These are phyloP conservation scores for Amaurobius ferox DNA, from an alignment of 2,888 invertebrate species.

Conservation along the genomic window DNA sequence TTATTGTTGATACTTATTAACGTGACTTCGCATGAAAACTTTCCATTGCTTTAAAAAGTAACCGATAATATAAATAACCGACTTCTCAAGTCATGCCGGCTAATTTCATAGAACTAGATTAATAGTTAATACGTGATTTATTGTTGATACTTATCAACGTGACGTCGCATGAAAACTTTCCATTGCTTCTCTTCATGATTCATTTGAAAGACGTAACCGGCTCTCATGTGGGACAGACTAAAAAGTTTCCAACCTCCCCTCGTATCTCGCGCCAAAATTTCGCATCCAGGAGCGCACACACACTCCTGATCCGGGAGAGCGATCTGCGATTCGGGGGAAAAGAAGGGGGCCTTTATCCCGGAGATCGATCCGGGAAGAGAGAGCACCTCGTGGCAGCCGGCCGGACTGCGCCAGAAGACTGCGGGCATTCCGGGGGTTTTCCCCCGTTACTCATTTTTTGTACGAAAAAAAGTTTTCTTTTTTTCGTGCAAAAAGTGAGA, in stretches of 20 bases:
- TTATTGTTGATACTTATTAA: no score
- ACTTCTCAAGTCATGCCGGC: no score
- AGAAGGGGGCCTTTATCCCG: slow-evolving; percentile 12
- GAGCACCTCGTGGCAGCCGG: slow-evolving; percentile 6
- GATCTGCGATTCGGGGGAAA: slow-evolving; percentile 19
- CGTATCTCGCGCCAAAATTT: slow-evolving; percentile 24
- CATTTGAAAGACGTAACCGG: no score
- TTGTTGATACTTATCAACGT: no score
- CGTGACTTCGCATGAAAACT: no score
- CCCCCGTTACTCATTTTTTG: not conserved
- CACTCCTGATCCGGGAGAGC: slow-evolving; percentile 28
- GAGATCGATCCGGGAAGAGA: slow-evolving; percentile 17
- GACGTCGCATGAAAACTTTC: no score
- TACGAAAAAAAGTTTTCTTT: slow-evolving; percentile 4
- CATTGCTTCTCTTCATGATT: no score
- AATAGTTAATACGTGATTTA: no score
- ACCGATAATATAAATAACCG: no score
- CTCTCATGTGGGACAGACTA: no score
- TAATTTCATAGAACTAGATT: no score
- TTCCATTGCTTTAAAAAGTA: no score
- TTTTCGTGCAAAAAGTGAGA: slow-evolving; percentile 12
- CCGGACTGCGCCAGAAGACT: slow-evolving; percentile 39
- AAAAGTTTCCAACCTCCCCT: not conserved
- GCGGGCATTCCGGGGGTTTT: not conserved
- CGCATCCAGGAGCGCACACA: slow-evolving; percentile 10